Evolutionary conservation across 2,888 invertebrate genomes (phyloP).

Genomic region (Polydrusus pterygomalis): DNA sequence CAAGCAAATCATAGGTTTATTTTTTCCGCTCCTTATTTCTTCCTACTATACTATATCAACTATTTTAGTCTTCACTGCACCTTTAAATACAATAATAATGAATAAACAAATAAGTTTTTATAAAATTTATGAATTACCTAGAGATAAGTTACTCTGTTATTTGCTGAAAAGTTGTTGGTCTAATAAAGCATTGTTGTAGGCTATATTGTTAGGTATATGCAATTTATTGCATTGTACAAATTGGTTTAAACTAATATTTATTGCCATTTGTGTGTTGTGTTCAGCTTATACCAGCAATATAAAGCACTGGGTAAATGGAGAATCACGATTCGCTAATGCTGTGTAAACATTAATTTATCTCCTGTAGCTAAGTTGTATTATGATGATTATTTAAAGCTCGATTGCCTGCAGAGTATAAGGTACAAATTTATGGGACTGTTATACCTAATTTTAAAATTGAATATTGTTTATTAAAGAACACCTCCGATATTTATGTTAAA

Average conservation of each 20-base stretch:
- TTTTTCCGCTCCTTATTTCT: too few species aligned
- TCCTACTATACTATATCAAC: too few species aligned
- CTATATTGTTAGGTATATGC: conserved; percentile 5
- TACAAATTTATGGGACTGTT: too few species aligned
- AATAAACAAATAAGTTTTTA: too few species aligned
- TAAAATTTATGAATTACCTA: too few species aligned
- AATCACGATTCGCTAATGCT: conserved; percentile 20
- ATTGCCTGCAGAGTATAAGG: too few species aligned
- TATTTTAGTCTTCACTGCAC: too few species aligned
- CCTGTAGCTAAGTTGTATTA: neutral
- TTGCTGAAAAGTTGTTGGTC: neutral
- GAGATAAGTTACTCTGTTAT: neutral
- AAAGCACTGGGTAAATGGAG: conserved; percentile 2
- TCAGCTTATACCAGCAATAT: neutral
- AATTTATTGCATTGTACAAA: conserved; percentile 22
- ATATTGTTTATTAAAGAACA: too few species aligned
- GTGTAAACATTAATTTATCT: conserved; percentile 16
- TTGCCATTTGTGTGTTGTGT: conserved; percentile 16
- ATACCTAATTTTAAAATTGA: too few species aligned
- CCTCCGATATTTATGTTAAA: too few species aligned
- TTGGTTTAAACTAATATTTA: conserved; percentile 32
- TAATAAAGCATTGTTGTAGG: conserved; percentile 2
- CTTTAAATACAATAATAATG: neutral
- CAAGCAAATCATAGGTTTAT: too few species aligned
- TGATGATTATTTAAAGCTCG: neutral